These are phyloP conservation scores for Trachelus stipa DNA, from an alignment of 2,888 invertebrate genomes.

Conservation along the genomic window DNA sequence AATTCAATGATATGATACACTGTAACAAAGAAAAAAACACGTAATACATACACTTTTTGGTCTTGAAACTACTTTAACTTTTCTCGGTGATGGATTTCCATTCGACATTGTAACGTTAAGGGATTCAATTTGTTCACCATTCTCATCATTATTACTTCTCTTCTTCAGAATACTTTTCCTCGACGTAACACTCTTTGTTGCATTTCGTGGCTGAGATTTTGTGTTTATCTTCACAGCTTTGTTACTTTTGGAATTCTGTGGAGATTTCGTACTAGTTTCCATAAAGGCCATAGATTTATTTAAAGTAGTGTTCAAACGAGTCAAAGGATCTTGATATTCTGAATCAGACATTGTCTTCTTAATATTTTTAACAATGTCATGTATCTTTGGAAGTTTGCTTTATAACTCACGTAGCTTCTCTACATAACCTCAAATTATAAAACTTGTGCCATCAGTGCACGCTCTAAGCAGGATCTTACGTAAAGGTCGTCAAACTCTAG, in stretches of 20 bases:
- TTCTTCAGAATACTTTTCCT: constrained; percentile 20
- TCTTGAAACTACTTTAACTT: constrained; percentile 19
- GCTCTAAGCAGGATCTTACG: too few relatives aligned
- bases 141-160: neutral
- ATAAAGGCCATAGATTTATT: constrained; percentile 25
- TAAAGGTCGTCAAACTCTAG: too few relatives aligned
- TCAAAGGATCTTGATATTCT: constrained; percentile 26
- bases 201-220: neutral
- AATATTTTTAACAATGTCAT: too few relatives aligned
- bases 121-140: too few relatives aligned
- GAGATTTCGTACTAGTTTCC: constrained; percentile 13
- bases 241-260: constrained; percentile 10
- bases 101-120: neutral
- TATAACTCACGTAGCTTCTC: too few relatives aligned
- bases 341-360: constrained; percentile 27
- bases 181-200: constrained; percentile 4
- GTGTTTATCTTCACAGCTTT: constrained; percentile 11
- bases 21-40: too few relatives aligned
- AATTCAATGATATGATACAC: too few relatives aligned
- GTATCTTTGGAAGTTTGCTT: too few relatives aligned
- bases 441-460: too few relatives aligned
- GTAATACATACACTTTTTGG: constrained; percentile 30
- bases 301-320: constrained; percentile 30
- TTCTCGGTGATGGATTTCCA: constrained; percentile 4
- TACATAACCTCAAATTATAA: too few relatives aligned